Conservation (phyloP, 2,113 vertebrate species). For the Leucosticte australis region DNA sequence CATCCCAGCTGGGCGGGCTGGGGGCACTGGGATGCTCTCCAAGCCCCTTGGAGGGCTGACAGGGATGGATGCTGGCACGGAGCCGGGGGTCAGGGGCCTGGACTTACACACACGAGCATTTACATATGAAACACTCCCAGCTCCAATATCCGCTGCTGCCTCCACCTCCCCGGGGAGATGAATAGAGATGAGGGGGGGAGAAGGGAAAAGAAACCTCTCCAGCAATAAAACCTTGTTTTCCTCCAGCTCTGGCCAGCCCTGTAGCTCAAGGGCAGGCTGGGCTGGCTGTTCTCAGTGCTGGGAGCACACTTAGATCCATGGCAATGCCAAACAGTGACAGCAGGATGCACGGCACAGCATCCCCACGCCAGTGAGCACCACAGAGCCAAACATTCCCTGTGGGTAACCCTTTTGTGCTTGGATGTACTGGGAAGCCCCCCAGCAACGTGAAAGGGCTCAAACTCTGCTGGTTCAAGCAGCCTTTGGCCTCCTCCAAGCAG, state of each 20-base stretch:
- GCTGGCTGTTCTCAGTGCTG: not conserved
- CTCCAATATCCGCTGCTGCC: constrained; percentile 55
- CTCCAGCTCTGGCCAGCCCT: not conserved
- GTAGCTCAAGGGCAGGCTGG: not conserved
- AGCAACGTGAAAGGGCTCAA: accelerated
- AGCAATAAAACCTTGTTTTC: constrained; percentile 6
- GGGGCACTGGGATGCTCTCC: not conserved
- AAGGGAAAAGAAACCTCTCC: constrained; percentile 10
- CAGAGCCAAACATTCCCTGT: not conserved
- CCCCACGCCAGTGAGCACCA: not conserved
- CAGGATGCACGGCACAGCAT: accelerated
- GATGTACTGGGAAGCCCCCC: not conserved
- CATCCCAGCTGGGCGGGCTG: not conserved
- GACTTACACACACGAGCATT: constrained; percentile 37
- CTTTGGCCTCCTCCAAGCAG: not conserved
- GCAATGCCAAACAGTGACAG: not conserved
- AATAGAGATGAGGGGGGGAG: constrained; percentile 27
- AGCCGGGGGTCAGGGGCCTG: constrained; percentile 54
- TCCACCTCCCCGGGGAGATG: constrained; percentile 43
- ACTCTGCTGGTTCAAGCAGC: not conserved
- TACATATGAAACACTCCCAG: constrained; percentile 63
- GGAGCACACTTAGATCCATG: not conserved
- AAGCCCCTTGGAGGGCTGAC: not conserved
- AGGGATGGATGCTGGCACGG: constrained; percentile 28
- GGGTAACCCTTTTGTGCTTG: not conserved